Evolutionary conservation across 2,797 vertebrate species (phyloP), one percentile per base, ranked within the genome.

Genomic region (Glossophaga mutica): DNA sequence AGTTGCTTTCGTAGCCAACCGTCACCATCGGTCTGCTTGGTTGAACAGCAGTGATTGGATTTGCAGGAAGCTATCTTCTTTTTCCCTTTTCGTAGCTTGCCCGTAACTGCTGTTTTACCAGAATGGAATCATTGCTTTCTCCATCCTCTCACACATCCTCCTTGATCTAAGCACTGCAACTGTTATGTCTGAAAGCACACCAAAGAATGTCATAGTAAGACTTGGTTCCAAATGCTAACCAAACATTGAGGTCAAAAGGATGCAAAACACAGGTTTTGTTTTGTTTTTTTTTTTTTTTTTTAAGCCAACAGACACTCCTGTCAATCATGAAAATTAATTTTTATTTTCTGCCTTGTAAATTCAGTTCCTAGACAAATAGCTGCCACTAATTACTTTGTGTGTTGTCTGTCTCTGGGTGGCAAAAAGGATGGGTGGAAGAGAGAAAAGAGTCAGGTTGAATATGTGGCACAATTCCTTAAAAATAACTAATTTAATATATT

Each of bases 361-460:
- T 65, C 34, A 2, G 5, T 55, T 95, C 52, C 65, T n/a, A 90
- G 76, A 96, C 15, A 55, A 8, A 42, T 68, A 26, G 1, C 4
- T 65, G 37, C 16, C 48, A 65, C 26, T 37, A 2, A 44, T 42
- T n/a, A 34, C 1, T 48, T 32, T 34, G 26, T 10, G 22, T 26
- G 3, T 44, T 76, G 9, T 34, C 4, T 3, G 18, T 83, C 50
- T 10, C 1, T 0, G 0, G 0, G 3, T 3, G 0, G 1, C 5
- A 6, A 50, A 18, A 22, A 15, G 19, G 34, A 57, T 15, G 9
- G 3, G n/a, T 65, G 16, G 22, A 90, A 85, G 34, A 42, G 10
- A 14, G 4, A 62, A 82, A 59, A 39, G 10, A 73, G 44, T 67
- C 29, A 73, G 1, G 0, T 8, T 59, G 46, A 82, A 44, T 70